phyloP scores from a whole-genome alignment of 2,888 invertebrate genomes.

The Crioceris asparagi region DNA sequence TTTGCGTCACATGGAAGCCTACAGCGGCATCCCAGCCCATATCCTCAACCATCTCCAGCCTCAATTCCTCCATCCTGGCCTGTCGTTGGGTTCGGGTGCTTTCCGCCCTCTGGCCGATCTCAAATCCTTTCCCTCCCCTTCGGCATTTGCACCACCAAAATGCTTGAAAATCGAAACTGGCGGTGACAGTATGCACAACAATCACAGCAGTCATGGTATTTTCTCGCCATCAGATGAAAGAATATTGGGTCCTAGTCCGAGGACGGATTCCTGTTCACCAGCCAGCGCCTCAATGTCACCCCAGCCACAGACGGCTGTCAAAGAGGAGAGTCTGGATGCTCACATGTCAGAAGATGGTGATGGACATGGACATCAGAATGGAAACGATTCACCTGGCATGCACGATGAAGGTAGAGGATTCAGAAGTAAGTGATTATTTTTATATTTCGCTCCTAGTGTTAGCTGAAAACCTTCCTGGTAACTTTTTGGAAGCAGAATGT shows the following conservation, averaged over 20 bases:
- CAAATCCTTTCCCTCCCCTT: slow-evolving; percentile 45
- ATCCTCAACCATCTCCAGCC: slow-evolving; percentile 61
- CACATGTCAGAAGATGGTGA: slow-evolving; percentile 49
- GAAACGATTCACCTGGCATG: slow-evolving; percentile 33
- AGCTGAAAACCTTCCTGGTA: not conserved
- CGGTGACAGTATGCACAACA: slow-evolving; percentile 29
- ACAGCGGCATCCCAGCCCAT: slow-evolving; percentile 53
- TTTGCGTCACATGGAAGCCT: slow-evolving; percentile 44
- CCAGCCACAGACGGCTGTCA: slow-evolving; percentile 34
- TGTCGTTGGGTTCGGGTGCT: slow-evolving; percentile 49
- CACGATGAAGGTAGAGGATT: slow-evolving; percentile 43
- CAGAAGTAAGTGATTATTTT: slow-evolving; percentile 54
- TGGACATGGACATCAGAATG: slow-evolving; percentile 33
- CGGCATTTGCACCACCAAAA: slow-evolving; percentile 64
- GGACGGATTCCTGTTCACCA: slow-evolving; percentile 50
- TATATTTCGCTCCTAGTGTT: too few relatives aligned
- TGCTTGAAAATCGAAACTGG: slow-evolving; percentile 45
- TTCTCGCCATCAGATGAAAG: slow-evolving; percentile 38
- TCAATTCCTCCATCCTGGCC: slow-evolving; percentile 56
- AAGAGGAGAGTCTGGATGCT: slow-evolving; percentile 48
- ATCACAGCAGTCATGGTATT: slow-evolving; percentile 27
- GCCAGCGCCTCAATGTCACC: slow-evolving; percentile 49
- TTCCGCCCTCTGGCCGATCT: slow-evolving; percentile 49
- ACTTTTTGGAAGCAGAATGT: not conserved
- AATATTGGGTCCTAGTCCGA: slow-evolving; percentile 38